Evolutionary conservation across 2,797 vertebrate genomes (phyloP).

Genomic region (Chaenodraco wilsoni): DNA sequence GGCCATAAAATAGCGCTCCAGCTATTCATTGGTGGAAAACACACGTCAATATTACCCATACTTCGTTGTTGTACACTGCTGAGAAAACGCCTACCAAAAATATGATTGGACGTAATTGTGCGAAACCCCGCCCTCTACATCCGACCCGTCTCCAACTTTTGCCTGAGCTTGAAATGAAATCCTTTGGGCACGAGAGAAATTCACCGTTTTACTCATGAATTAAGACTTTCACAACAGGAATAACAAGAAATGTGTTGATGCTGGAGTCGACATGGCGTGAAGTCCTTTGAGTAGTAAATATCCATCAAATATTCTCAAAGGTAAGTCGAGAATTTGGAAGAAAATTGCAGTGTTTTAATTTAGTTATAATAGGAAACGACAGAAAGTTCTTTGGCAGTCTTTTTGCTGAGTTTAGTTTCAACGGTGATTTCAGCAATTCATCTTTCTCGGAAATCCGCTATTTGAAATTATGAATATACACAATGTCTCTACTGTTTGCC

Average conservation of each 20-base stretch:
- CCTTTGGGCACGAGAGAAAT: slow-evolving; percentile 55
- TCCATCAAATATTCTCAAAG: slow-evolving; percentile 44
- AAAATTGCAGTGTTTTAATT: slow-evolving; percentile 19
- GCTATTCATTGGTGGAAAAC: slow-evolving; percentile 43
- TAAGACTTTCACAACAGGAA: slow-evolving; percentile 43
- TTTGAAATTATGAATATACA: not conserved
- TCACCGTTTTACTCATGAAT: slow-evolving; percentile 46
- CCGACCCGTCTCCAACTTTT: slow-evolving; percentile 59
- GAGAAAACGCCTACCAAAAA: slow-evolving; percentile 15
- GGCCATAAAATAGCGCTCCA: slow-evolving; percentile 40
- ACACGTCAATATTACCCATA: slow-evolving; percentile 50
- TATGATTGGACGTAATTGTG: slow-evolving; percentile 61
- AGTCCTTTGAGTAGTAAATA: slow-evolving; percentile 1
- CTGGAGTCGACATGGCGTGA: slow-evolving; percentile 68
- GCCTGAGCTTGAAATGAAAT: slow-evolving; percentile 71
- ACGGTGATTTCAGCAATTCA: not conserved
- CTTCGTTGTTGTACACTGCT: accelerated
- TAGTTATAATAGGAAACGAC: slow-evolving; percentile 22
- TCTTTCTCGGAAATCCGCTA: not conserved
- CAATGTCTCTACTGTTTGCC: not conserved
- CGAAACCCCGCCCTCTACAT: slow-evolving; percentile 40
- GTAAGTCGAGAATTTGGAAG: slow-evolving; percentile 69
- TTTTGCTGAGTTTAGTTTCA: not conserved
- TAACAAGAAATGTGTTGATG: slow-evolving; percentile 24
- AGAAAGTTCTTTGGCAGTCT: not conserved